Percentiles rank a stretch among this genome's conserved stretches.
phyloP scores from a whole-genome alignment of 2,888 invertebrate species.

The Ormyrus thymus region DNA sequence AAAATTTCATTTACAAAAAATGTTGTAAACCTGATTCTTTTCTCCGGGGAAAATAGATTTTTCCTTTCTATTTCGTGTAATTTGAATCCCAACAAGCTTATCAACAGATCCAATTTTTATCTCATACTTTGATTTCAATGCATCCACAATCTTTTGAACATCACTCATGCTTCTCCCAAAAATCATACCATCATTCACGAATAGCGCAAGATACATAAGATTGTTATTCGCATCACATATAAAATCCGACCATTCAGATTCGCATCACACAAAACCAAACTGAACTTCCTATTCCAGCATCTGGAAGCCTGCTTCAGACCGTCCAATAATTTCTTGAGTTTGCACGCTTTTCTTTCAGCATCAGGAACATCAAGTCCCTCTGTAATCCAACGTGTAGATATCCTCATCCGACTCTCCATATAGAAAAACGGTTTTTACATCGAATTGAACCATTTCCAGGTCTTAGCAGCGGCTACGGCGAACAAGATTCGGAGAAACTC shows the following conservation, averaged over 20 bases:
- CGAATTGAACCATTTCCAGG: constrained; percentile 8
- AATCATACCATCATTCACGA: constrained; percentile 45
- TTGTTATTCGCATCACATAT: not conserved
- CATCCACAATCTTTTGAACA: constrained; percentile 17
- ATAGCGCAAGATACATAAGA: constrained; percentile 38
- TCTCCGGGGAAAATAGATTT: too few relatives aligned
- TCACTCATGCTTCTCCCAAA: constrained; percentile 32
- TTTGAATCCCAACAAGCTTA: constrained; percentile 46
- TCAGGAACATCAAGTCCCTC: constrained; percentile 18
- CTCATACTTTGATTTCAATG: constrained; percentile 17
- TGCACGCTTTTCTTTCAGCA: too few relatives aligned
- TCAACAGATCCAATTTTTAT: constrained; percentile 11
- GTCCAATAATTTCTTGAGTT: constrained; percentile 38
- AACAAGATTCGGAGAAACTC: constrained; percentile 30
- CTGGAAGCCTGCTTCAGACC: constrained; percentile 48
- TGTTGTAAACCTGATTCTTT: too few relatives aligned
- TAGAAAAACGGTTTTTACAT: too few relatives aligned
- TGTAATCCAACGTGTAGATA: constrained; percentile 34
- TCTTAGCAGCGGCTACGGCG: constrained; percentile 6
- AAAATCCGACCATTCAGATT: too few relatives aligned
- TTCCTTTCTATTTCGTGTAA: constrained; percentile 24
- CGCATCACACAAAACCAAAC: too few relatives aligned
- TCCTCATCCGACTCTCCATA: constrained; percentile 31
- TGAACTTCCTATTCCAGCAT: constrained; percentile 36
- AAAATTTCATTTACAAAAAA: too few relatives aligned